Evolutionary conservation across 2,888 invertebrate species (phyloP), one percentile per base, ranked within the genome.

Genomic region (Cryptosula pallasiana): DNA sequence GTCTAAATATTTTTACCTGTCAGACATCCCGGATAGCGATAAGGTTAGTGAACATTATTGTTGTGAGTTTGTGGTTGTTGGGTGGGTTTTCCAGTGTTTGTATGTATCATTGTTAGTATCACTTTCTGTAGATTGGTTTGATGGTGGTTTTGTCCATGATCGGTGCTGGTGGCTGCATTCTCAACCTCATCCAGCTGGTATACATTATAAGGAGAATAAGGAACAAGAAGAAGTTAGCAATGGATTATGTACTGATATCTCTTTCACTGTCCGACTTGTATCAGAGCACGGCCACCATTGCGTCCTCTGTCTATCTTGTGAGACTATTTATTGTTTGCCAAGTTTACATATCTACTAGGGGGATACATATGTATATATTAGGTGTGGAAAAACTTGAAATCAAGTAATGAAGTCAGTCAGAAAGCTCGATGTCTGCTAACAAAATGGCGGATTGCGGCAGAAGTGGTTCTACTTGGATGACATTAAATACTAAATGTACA

Each of bases 151-250:
- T 25, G 9, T 20, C 29, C 2, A 2, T 63, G 9, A 32, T 63
- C 13, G 32, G 63, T 13, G 13, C 13, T 32, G 20, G 25, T 34
- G 63, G 63, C 3, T 5, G 25, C 9, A 32, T n/a, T 27, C 32
- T 63, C 16, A 63, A 63, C n/a, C 29, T 63, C 13, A 63, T 63
- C 9, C 63, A 63, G n/a, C 63, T 63, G 2, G 13, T 9, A 5
- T 63, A 63, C 63, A 63, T 63, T 32, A 63, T 63, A 27, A 25
- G 32, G 13, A 27, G 63, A 34, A 63, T 63, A 13, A 27, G 34
- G 3, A 32, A 9, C 25, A 63, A 63, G 9, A 63, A 32, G 32
- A 20, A 63, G 3, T 5, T 63, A 13, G 32, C 63, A 5, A 27
- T 63, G 32, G 63, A 63, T 32, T 9, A 25, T 3, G 20, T 63